Conservation (phyloP, 2,888 invertebrate species). For the Pycnomerus fuliginosus region DNA sequence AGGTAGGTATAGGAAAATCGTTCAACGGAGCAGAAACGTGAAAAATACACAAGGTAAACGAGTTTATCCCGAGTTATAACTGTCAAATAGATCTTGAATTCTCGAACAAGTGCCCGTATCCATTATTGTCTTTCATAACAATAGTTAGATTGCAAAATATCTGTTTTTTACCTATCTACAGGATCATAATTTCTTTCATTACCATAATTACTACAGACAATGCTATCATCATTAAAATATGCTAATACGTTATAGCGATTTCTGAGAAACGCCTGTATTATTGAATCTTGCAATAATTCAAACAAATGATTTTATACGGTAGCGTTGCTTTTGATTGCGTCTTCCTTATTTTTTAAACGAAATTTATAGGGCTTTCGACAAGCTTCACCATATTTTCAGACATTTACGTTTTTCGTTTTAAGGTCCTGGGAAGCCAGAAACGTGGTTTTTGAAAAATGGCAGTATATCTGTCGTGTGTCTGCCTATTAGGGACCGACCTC, state of each 20-base stretch:
- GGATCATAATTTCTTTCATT: constrained; percentile 17
- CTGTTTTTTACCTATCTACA: constrained; percentile 7
- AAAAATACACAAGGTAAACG: constrained; percentile 29
- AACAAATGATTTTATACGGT: no score
- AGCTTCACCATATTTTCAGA: not conserved
- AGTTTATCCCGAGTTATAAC: constrained; percentile 28
- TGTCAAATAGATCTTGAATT: constrained; percentile 26
- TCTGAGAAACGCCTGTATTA: constrained; percentile 15
- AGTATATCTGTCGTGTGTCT: no score
- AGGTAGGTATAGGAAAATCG: constrained; percentile 21
- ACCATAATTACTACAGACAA: constrained; percentile 19
- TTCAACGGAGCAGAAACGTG: constrained; percentile 26
- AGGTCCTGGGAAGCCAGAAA: no score
- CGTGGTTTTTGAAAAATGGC: not conserved
- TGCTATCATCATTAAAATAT: constrained; percentile 24
- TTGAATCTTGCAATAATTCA: constrained; percentile 10
- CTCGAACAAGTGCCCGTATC: constrained; percentile 25
- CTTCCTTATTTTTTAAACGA: no score
- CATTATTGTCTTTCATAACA: constrained; percentile 10
- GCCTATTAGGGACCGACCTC: no score
- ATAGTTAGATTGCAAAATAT: constrained; percentile 18
- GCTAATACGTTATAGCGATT: constrained; percentile 16
- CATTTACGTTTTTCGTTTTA: not conserved
- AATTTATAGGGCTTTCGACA: no score
- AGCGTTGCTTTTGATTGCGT: no score